A percentile compares a stretch with the other conserved stretches of the same genome.
Evolutionary conservation across 1,140 invertebrate species (phyloP).

Genomic region (Drosophila setifemur): DNA sequence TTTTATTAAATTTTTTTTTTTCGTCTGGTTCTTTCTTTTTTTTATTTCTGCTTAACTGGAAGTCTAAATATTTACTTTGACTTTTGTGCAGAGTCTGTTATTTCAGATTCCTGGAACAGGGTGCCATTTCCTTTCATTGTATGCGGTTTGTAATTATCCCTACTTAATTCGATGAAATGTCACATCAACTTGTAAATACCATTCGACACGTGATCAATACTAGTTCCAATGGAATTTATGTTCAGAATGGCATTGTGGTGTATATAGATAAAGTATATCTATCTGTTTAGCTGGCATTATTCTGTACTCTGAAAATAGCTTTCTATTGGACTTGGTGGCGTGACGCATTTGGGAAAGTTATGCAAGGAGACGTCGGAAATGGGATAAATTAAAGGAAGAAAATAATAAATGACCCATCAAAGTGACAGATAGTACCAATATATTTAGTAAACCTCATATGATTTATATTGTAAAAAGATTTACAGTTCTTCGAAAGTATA

Average conservation of each 20-base stretch:
- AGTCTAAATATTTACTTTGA: conserved; percentile 40
- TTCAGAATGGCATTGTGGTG: neutral
- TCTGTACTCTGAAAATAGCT: conserved; percentile 48
- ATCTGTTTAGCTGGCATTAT: conserved; percentile 11
- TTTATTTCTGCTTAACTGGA: conserved; percentile 10
- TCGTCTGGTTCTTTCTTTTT: conserved; percentile 16
- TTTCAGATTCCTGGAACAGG: conserved; percentile 21
- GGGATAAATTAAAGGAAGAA: conserved; percentile 4
- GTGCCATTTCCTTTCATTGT: neutral
- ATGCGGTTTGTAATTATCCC: neutral
- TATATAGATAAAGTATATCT: conserved; percentile 16
- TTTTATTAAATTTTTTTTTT: too few species aligned
- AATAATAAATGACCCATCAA: neutral
- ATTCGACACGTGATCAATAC: conserved; percentile 21
- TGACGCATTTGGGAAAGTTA: conserved; percentile 45
- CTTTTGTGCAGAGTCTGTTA: neutral
- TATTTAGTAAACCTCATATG: neutral
- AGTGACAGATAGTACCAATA: neutral
- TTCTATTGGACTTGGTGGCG: conserved; percentile 19
- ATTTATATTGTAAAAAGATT: neutral
- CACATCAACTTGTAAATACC: conserved; percentile 16
- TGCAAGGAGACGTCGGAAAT: conserved; percentile 38
- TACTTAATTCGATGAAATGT: conserved; percentile 8
- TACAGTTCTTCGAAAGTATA: neutral
- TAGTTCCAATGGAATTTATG: conserved; percentile 26